Conservation (phyloP, 2,888 invertebrate genomes). For the Amphipyra berbera region DNA sequence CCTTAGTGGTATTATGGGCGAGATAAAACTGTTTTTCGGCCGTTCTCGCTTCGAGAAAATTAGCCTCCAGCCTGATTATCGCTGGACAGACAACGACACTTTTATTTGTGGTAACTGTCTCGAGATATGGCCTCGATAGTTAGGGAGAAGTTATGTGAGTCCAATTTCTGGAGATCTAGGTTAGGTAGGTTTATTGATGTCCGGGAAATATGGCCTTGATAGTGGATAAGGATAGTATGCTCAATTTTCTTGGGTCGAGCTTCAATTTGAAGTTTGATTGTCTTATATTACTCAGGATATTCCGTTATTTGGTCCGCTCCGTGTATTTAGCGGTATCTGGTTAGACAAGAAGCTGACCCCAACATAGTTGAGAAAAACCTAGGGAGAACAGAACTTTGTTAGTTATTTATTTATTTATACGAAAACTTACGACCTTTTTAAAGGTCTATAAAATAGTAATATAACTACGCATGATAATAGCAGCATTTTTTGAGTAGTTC, state of each 20-base stretch:
- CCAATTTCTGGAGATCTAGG: conserved; percentile 36
- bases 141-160: conserved; percentile 41
- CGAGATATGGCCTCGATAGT: conserved; percentile 50
- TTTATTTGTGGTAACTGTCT: conserved; percentile 68
- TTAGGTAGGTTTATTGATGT: conserved; percentile 22
- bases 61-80: conserved; percentile 74
- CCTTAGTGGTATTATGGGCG: conserved; percentile 79
- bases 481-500: too few relatives aligned
- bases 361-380: too few relatives aligned
- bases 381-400: too few relatives aligned
- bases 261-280: conserved; percentile 16
- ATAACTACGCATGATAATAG: too few relatives aligned
- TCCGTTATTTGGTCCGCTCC: too few relatives aligned
- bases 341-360: too few relatives aligned
- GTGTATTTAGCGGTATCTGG: too few relatives aligned
- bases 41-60: conserved; percentile 71
- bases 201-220: conserved; percentile 18
- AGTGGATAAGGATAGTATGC: conserved; percentile 4
- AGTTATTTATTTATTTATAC: too few relatives aligned
- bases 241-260: conserved; percentile 20
- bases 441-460: too few relatives aligned
- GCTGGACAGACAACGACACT: conserved; percentile 56
- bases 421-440: too few relatives aligned
- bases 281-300: not conserved
- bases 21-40: conserved; percentile 80